Evolutionary conservation across 1,140 invertebrate species (phyloP).

Genomic region (Aphelinus atriplicis): DNA sequence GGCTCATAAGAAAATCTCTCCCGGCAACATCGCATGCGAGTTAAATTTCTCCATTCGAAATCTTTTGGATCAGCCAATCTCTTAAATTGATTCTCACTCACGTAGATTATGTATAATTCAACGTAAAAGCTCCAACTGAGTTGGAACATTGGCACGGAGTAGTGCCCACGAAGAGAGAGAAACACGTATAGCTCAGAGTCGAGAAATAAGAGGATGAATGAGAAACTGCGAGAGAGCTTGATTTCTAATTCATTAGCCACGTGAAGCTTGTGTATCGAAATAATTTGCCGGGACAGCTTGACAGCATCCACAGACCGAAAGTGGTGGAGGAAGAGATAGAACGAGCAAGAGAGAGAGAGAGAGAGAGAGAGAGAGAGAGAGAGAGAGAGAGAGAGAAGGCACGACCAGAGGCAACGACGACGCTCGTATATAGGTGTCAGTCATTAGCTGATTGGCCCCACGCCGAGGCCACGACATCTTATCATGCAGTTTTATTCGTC

Average conservation of each 20-base stretch:
- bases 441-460: slow-evolving; percentile 54
- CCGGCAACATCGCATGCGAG: no score
- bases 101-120: no score
- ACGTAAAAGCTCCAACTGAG: no score
- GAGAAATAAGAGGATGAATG: background rate
- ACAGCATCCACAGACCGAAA: no score
- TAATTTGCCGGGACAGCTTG: background rate
- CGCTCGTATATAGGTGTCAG: slow-evolving; percentile 41
- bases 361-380: background rate
- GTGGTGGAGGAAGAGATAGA: slow-evolving; percentile 7
- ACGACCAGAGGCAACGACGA: slow-evolving; percentile 1
- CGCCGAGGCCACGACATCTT: slow-evolving; percentile 7
- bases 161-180: background rate
- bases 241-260: slow-evolving; percentile 43
- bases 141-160: no score
- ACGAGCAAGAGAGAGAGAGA: background rate
- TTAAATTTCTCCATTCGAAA: no score
- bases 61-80: no score
- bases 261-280: slow-evolving; percentile 9
- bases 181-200: background rate
- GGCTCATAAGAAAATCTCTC: no score
- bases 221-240: background rate
- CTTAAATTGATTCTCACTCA: no score
- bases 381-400: slow-evolving; percentile 31
- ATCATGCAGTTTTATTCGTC: slow-evolving; percentile 1